Base-by-base conservation (phyloP, 2,888 invertebrate species). In the Drosophila nr. perissopoda region DNA sequence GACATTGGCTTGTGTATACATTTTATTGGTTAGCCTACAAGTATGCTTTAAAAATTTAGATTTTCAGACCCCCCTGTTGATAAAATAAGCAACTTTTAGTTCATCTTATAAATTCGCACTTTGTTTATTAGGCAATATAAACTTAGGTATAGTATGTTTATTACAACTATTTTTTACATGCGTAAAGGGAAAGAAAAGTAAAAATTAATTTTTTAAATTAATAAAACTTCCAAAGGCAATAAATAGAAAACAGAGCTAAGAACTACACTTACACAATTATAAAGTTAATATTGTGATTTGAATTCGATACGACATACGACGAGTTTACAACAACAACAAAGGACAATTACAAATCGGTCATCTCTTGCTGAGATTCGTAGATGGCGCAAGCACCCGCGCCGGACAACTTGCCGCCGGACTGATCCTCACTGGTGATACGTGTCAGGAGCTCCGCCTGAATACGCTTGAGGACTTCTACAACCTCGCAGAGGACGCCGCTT, bases 381-480 rank as follows among this genome's bases (percentile, higher is more conserved):
- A 64, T 54, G 51, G 76, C 77, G 63, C 77, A 73, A 38, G 76
- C 78, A 2, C 62, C 69, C 21, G 58, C 67, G 25, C 51, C 53
- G 10, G 65, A 25, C 51, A 73, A 21, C 31, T 83, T 76, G 56
- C 63, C 60, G 5, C 38, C 8, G 11, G 69, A 21, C 46, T 74
- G 85, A 54, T 88, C 85, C 57, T 91, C 91, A 64, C 78, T 84
- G 66, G 86, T 92, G 49, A 92, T 92, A 64, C 92, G 91, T 33
- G 87, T 80, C 4, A 92, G 82, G 5, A 92, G 86, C 70, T 92
- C 92, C 31, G 91, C 82, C 70, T 92, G 92, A 66, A 92, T 92
- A 64, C 92, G 92, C 48, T 92, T 92, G 3, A 92, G 77, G 29
- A 92, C 92, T 66, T 92, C 92, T 16, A 92, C 88, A 8, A 92